phyloP scores from a whole-genome alignment of 92 coral and sea anemone genomes.

The Porites cylindrica region DNA sequence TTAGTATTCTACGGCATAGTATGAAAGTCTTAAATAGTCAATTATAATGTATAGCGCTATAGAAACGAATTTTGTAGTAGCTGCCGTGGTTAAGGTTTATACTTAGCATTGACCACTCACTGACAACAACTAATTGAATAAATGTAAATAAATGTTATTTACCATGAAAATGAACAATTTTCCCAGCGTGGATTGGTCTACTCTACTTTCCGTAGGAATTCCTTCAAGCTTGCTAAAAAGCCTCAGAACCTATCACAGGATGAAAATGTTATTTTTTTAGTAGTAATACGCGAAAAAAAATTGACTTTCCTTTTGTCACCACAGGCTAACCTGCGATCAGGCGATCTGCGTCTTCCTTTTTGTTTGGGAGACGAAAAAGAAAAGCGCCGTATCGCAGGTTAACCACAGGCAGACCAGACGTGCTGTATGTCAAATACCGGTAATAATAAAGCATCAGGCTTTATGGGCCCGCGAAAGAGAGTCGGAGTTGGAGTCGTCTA shows the following conservation, averaged over 20 bases:
- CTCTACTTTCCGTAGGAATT: conserved; percentile 72
- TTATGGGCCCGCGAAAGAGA: too few relatives aligned
- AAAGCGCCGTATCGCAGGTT: not conserved
- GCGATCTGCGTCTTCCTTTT: not conserved
- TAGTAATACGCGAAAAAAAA: not conserved
- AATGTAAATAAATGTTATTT: not conserved
- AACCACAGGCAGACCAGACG: too few relatives aligned
- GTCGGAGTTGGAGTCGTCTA: too few relatives aligned
- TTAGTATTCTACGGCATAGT: too few relatives aligned
- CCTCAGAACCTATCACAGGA: conserved; percentile 67
- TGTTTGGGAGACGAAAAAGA: not conserved
- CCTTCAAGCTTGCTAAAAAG: conserved; percentile 84
- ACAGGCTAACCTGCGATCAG: not conserved
- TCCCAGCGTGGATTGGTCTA: conserved; percentile 85
- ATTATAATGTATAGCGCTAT: too few relatives aligned
- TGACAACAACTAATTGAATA: too few relatives aligned
- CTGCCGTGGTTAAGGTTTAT: too few relatives aligned
- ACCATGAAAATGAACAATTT: conserved; percentile 92
- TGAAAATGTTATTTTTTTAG: not conserved
- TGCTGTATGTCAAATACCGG: too few relatives aligned
- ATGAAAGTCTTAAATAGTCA: too few relatives aligned
- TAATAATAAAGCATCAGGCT: too few relatives aligned
- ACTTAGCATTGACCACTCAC: too few relatives aligned
- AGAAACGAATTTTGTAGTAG: too few relatives aligned
- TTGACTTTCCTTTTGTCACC: not conserved